A percentile compares a stretch with the other conserved stretches of the same genome.
These are phyloP conservation scores for Synodontis membranacea DNA, from an alignment of 2,113 vertebrate genomes.

Conservation along the genomic window DNA sequence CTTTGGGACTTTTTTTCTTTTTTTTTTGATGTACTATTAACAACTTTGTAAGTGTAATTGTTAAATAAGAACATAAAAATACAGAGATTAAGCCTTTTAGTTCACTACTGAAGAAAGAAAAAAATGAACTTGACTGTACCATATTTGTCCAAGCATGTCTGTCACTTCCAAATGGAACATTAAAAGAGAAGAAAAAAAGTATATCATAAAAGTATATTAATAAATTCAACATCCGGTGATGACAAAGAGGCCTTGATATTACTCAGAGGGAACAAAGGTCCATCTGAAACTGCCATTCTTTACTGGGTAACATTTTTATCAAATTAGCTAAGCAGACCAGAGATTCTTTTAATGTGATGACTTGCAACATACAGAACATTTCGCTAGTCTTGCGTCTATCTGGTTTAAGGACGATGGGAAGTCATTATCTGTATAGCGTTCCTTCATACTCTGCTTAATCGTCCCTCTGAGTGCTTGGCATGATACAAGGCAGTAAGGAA, in stretches of 20 bases:
- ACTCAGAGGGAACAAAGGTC: slow-evolving; percentile 75
- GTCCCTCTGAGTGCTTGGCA: slow-evolving; percentile 53
- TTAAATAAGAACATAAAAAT: slow-evolving; percentile 76
- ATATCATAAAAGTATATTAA: slow-evolving; percentile 62
- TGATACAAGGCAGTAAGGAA: slow-evolving; percentile 63
- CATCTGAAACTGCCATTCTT: slow-evolving; percentile 82
- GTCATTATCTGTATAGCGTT: slow-evolving; percentile 65
- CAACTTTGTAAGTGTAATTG: slow-evolving; percentile 96
- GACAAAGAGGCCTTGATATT: slow-evolving; percentile 81
- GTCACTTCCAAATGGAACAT: slow-evolving; percentile 83
- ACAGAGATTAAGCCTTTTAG: slow-evolving; percentile 67
- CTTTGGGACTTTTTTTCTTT: slow-evolving; percentile 63
- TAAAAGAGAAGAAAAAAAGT: slow-evolving; percentile 73
- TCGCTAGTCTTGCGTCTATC: slow-evolving; percentile 71
- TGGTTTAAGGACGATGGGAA: slow-evolving; percentile 64
- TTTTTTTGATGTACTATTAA: slow-evolving; percentile 78
- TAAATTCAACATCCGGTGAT: slow-evolving; percentile 77
- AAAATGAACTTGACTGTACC: slow-evolving; percentile 74
- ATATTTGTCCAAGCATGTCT: slow-evolving; percentile 91
- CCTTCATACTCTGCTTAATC: neutral
- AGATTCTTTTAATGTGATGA: slow-evolving; percentile 22
- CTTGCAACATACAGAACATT: slow-evolving; percentile 56
- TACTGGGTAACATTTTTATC: slow-evolving; percentile 73
- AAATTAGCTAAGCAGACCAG: slow-evolving; percentile 67
- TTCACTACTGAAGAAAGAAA: slow-evolving; percentile 67